phyloP scores from a whole-genome alignment of 2,888 invertebrate species.

The Philhelius pedissequus region DNA sequence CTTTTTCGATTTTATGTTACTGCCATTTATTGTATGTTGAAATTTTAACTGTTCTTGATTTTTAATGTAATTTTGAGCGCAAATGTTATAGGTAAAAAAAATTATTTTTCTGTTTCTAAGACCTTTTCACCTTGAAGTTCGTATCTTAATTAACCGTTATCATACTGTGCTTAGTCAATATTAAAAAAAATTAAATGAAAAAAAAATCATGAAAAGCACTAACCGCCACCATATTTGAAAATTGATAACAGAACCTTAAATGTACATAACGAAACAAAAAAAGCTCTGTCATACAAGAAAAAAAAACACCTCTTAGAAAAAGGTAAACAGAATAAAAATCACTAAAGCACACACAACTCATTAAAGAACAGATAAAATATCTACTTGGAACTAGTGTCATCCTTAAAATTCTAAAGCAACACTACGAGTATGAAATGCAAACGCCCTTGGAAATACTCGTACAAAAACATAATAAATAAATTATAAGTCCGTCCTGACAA shows the following conservation, averaged over 20 bases:
- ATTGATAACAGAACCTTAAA: slow-evolving; percentile 36
- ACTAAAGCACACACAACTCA: background rate
- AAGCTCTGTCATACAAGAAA: background rate
- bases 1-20: too few relatives aligned
- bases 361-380: background rate
- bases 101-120: too few relatives aligned
- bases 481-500: background rate
- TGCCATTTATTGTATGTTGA: too few relatives aligned
- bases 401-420: background rate
- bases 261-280: background rate
- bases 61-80: too few relatives aligned
- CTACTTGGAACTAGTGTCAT: background rate
- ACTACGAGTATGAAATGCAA: too few relatives aligned
- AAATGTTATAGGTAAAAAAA: too few relatives aligned
- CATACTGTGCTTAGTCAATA: background rate
- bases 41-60: too few relatives aligned
- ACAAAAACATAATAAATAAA: background rate
- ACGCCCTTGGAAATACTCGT: background rate
- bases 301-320: background rate
- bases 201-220: too few relatives aligned
- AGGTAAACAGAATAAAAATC: background rate
- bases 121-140: too few relatives aligned
- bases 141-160: too few relatives aligned
- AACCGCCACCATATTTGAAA: background rate
- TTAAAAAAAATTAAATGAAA: background rate